phyloP scores from a whole-genome alignment of 2,113 vertebrate species.

The Carettochelys insculpta region DNA sequence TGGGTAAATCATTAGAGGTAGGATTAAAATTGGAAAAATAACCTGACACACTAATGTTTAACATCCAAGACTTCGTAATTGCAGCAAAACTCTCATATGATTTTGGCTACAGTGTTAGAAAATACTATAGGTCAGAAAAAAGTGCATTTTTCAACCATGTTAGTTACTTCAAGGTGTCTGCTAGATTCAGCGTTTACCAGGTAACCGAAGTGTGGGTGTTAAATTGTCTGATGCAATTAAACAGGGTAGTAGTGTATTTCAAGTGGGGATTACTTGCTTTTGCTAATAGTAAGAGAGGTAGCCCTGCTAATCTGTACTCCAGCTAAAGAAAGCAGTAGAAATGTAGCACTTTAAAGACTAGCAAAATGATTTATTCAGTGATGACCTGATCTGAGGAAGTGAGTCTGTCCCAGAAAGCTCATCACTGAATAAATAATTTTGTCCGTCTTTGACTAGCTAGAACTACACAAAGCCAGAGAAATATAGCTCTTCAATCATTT shows the following conservation, averaged over 20 bases:
- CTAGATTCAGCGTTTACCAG: background rate
- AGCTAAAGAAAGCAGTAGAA: too few relatives aligned
- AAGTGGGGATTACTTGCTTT: background rate
- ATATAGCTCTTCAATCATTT: too few relatives aligned
- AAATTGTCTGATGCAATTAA: background rate
- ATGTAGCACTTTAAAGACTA: too few relatives aligned
- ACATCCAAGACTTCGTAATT: background rate
- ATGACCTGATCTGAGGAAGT: too few relatives aligned
- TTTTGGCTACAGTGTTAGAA: background rate
- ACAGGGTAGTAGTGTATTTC: background rate
- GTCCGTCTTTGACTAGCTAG: too few relatives aligned
- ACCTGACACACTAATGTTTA: fast-evolving
- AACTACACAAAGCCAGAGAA: too few relatives aligned
- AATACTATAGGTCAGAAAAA: background rate
- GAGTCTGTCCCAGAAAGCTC: too few relatives aligned
- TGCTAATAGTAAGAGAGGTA: too few relatives aligned
- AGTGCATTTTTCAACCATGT: background rate
- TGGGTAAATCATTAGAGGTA: fast-evolving
- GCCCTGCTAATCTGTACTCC: too few relatives aligned
- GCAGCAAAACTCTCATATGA: background rate
- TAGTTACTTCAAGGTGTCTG: background rate
- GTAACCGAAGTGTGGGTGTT: background rate
- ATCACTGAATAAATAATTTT: too few relatives aligned
- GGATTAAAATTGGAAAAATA: fast-evolving
- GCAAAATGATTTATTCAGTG: too few relatives aligned